Base-by-base conservation (phyloP, 2,888 invertebrate genomes). In the Griposia aprilina region DNA sequence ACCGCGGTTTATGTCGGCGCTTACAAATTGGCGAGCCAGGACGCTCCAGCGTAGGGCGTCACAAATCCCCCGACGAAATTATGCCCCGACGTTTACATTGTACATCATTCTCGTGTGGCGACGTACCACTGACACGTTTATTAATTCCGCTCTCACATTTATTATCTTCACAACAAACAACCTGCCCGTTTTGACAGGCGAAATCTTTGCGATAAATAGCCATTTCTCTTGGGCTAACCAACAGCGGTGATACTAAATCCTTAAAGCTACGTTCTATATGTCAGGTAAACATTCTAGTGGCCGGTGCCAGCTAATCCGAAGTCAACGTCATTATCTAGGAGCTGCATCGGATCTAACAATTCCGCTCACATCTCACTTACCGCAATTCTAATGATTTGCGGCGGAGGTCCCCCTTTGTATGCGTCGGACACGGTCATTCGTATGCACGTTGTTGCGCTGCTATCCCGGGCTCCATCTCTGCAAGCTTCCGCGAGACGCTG, bases 371-470 rank as follows among this genome's bases (percentile, higher is more conserved):
- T 95, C 95, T 94, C 93, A 93, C 94, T 95, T 95, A 94, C 94
- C 94, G 95, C 95, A 95, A 96, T 94, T 93, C 93, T 94, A 96
- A 96, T 96, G 95, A 96, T 96, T 96, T 94, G 94, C 94, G 87
- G 91, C 93, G 95, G 95, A 94, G 94, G 94, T 94, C 94, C 94
- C 93, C 89, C 90, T 96, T 94, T 93, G 95, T 96, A 96, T 96
- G 95, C 96, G 90, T 86, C 87, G 89, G 88, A 90, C 93, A 90
- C 90, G 90, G 90, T 90, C 88, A 88, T 94, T 93, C 90, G 93
- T 93, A 95, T 94, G 94, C 94, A 90, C 93, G 84, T 75, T 86
- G 93, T 92, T 93, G 92, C 92, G 90, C 90, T 89, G 87, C 89
- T 91, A 90, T 90, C 93, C 94, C 93, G 91, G 91, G 89, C 91